Conservation (phyloP, 2,113 vertebrate genomes). For the Brevimyrus niger region DNA sequence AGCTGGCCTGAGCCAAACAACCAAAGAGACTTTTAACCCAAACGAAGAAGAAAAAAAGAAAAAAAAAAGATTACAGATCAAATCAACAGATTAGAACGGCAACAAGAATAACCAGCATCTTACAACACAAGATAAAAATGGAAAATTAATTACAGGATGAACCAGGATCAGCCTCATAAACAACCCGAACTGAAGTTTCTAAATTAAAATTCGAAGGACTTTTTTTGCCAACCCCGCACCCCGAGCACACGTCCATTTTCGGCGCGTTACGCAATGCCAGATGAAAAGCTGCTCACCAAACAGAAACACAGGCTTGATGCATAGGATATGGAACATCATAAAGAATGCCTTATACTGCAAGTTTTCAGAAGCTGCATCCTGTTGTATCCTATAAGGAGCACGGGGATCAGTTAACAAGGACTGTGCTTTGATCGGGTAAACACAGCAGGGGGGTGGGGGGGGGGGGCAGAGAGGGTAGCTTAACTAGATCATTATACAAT, state of each 20-base stretch:
- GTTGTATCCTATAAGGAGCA: neutral
- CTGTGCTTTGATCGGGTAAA: neutral
- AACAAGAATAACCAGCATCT: neutral
- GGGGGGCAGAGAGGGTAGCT: neutral
- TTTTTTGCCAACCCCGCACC: neutral
- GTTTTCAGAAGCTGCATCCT: neutral
- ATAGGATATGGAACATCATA: neutral
- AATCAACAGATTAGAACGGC: neutral
- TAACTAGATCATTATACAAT: neutral
- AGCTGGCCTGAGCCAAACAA: neutral
- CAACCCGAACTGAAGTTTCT: neutral
- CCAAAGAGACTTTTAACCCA: neutral
- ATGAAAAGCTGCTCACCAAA: neutral
- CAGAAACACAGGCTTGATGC: neutral
- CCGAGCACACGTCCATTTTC: neutral
- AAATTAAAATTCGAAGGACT: neutral
- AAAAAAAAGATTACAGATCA: neutral
- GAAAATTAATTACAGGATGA: neutral
- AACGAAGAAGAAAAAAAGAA: neutral
- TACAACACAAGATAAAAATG: neutral
- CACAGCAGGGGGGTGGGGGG: neutral
- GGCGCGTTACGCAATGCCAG: neutral
- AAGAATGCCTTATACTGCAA: conserved; percentile 7
- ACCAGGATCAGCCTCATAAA: neutral
- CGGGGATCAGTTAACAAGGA: neutral